phyloP scores from a whole-genome alignment of 92 coral and sea anemone genomes.

The Umimayanthus chanpuru region DNA sequence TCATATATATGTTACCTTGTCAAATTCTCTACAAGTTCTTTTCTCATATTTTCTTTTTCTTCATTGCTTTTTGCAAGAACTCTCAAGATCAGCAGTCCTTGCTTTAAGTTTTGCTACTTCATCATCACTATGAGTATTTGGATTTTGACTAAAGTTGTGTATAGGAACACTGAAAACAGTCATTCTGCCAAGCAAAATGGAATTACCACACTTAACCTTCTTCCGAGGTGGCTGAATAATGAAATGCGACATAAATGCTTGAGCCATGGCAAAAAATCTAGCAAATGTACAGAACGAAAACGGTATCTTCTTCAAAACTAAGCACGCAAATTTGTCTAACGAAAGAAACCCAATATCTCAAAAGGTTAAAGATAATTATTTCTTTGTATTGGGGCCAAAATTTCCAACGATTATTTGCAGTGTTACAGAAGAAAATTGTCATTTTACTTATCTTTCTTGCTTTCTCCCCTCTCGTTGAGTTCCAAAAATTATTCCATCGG shows the following conservation, averaged over 20 bases:
- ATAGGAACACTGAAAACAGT: neutral
- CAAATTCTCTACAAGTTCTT: neutral
- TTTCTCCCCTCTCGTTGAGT: too few species aligned
- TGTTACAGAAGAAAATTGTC: too few species aligned
- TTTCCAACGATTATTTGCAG: too few species aligned
- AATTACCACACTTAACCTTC: neutral
- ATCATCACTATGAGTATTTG: neutral
- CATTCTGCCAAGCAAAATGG: neutral
- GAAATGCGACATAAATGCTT: neutral
- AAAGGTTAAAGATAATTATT: neutral
- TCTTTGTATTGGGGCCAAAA: neutral
- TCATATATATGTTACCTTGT: too few species aligned
- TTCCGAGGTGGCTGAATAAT: neutral
- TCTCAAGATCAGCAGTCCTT: neutral
- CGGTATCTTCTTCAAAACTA: neutral
- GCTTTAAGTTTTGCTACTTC: neutral
- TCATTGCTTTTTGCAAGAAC: neutral
- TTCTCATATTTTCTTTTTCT: neutral
- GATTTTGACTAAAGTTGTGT: neutral
- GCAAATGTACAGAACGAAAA: neutral
- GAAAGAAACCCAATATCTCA: neutral
- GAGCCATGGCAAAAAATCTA: neutral
- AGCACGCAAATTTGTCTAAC: too few species aligned
- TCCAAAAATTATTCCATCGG: too few species aligned
- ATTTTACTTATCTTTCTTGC: too few species aligned